Evolutionary conservation across 2,888 invertebrate species (phyloP), one percentile per base, ranked within the genome.

Genomic region (Cepaea hortensis): DNA sequence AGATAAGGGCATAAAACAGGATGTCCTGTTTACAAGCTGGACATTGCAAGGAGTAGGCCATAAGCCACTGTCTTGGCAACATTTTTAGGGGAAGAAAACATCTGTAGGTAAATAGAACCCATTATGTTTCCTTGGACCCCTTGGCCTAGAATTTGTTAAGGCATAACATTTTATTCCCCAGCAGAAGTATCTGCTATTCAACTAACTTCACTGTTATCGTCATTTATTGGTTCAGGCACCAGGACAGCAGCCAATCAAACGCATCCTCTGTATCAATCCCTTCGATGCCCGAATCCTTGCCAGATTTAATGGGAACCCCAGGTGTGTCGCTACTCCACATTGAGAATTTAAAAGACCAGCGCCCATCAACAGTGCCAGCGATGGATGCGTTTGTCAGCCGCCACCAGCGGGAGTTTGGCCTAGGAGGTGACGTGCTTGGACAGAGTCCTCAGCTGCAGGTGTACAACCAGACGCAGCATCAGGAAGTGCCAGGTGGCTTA

Each of bases 241-340:
- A 92, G 85, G 92, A 92, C 77, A 91, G 92, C 85, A 91, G 91
- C 81, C 91, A 92, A 81, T 91, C 92, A 4, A 91, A 89, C 83
- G 90, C 92, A 0, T 91, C 92, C 5, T 91, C 92, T 0, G 90
- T 91, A 0, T 92, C 92, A 7, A 89, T 92, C 81, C 91, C 91
- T 0, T 85, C 90, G 5, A 89, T 92, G 88, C 91, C 92, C 11
- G 92, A 92, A 46, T 89, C 89, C 70, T 88, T 92, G 11, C 91
- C 92, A 9, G 91, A 92, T 81, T 86, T 92, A 20, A 89, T 91
- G 20, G 70, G 79, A 9, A 76, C 83, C 55, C 79, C 79, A 15
- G 84, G 83, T 15, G 62, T 87, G 7, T 86, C 88, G 9, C 76
- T 89, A 3, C 73, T 81, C 13, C 89, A 87, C 46, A 85, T 89